Conservation (phyloP, 2,888 invertebrate species). For the Eupithecia tripunctaria region DNA sequence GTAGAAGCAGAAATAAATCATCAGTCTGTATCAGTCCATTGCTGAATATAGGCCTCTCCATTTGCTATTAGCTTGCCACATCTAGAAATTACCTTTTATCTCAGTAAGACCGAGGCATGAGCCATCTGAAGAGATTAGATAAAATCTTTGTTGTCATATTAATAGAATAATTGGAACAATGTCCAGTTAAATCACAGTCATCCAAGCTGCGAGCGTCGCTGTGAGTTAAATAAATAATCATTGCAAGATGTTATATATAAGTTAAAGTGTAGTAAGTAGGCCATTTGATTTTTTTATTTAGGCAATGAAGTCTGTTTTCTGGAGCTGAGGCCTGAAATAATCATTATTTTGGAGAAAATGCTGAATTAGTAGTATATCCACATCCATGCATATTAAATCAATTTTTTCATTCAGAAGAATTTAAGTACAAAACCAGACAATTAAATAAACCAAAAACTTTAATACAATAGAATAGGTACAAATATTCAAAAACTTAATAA, state of each 20-base stretch:
- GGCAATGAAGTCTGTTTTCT: slow-evolving; percentile 82
- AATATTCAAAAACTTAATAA: slow-evolving; percentile 18
- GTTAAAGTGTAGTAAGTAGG: slow-evolving; percentile 75
- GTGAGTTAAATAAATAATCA: slow-evolving; percentile 65
- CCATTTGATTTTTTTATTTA: slow-evolving; percentile 80
- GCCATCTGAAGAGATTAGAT: slow-evolving; percentile 56
- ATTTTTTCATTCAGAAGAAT: not conserved
- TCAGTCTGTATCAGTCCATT: too few species aligned
- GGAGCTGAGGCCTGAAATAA: slow-evolving; percentile 72
- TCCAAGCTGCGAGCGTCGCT: too few species aligned
- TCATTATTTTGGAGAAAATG: not conserved
- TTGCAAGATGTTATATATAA: slow-evolving; percentile 76
- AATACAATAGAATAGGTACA: slow-evolving; percentile 27
- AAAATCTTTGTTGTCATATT: slow-evolving; percentile 46
- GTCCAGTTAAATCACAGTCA: too few species aligned
- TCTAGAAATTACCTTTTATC: not conserved
- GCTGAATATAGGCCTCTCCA: too few species aligned
- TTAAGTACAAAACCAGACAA: not conserved
- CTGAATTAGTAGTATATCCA: not conserved
- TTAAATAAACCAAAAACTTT: slow-evolving; percentile 27
- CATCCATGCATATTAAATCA: too few species aligned
- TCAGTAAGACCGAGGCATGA: slow-evolving; percentile 42
- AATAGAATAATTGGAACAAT: slow-evolving; percentile 16
- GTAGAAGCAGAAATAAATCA: too few species aligned
- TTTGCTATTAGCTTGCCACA: too few species aligned